A percentile compares a stretch with the other conserved stretches of the same genome.
Conservation (phyloP, 2,888 invertebrate species). For the Calameuta idolon region DNA sequence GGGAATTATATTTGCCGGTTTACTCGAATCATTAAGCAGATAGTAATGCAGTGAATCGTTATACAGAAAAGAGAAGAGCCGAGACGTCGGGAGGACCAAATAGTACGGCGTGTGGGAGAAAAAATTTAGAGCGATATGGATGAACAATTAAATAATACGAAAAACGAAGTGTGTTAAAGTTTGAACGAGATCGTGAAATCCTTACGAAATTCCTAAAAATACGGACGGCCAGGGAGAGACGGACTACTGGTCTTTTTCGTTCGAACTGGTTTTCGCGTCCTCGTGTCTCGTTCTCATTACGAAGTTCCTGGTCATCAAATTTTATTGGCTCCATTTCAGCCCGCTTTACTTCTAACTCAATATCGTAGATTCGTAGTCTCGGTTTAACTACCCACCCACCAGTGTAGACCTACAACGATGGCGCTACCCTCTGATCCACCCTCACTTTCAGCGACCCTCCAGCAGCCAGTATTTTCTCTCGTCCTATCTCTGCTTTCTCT, state of each 20-base stretch:
- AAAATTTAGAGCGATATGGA: background rate
- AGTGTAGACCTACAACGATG: background rate
- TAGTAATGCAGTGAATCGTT: background rate
- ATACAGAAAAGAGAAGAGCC: background rate
- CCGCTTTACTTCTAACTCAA: slow-evolving; percentile 58
- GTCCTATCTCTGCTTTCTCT: slow-evolving; percentile 29
- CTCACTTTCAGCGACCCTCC: background rate
- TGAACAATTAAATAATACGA: background rate
- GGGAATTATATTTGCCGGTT: background rate
- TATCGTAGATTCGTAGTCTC: slow-evolving; percentile 59
- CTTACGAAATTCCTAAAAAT: background rate
- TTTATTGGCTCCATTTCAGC: slow-evolving; percentile 63
- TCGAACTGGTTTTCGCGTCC: slow-evolving; percentile 17
- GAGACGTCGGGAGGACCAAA: background rate
- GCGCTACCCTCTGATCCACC: background rate
- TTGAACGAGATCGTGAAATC: background rate
- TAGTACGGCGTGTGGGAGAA: background rate
- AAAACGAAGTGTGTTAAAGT: background rate
- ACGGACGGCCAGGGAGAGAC: background rate
- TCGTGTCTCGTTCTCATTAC: slow-evolving; percentile 60
- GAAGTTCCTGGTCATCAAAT: slow-evolving; percentile 65
- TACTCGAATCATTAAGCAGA: background rate
- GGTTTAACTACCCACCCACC: slow-evolving; percentile 51
- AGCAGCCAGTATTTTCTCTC: background rate
- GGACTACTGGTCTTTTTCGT: background rate